Conservation (phyloP, 2,888 invertebrate genomes). For the Syrista parreyssii region DNA sequence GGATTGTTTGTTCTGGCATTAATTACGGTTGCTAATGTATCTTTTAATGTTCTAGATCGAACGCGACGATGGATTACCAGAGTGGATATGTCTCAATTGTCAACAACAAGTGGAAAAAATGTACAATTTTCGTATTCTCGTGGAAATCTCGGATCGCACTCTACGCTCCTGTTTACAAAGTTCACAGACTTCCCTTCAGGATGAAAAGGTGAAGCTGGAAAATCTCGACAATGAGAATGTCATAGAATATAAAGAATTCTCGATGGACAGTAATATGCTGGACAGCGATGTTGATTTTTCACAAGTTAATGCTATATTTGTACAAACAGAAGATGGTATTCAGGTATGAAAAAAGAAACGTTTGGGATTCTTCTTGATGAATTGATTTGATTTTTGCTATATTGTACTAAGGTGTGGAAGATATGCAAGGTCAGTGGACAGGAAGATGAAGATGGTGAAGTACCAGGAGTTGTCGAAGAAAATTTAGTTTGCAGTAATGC, state of each 20-base stretch:
- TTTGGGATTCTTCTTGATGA: background rate
- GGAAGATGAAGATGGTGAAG: constrained; percentile 9
- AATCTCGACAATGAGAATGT: constrained; percentile 22
- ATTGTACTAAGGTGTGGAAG: constrained; percentile 22
- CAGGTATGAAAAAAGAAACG: constrained; percentile 18
- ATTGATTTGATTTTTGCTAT: background rate
- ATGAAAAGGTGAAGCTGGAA: constrained; percentile 15
- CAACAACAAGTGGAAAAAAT: constrained; percentile 45
- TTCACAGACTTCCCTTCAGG: background rate
- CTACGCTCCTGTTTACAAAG: constrained; percentile 40
- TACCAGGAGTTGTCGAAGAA: constrained; percentile 29
- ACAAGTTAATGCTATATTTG: constrained; percentile 28
- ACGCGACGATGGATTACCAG: constrained; percentile 46
- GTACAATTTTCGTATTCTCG: constrained; percentile 46
- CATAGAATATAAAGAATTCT: constrained; percentile 22
- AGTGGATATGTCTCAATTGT: constrained; percentile 44
- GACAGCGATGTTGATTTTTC: constrained; percentile 24
- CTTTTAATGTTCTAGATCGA: constrained; percentile 35
- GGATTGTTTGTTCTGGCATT: constrained; percentile 1
- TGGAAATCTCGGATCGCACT: constrained; percentile 47
- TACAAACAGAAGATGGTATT: constrained; percentile 27
- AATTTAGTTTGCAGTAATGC: constrained; percentile 12
- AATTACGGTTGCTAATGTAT: background rate
- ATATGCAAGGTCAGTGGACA: constrained; percentile 24
- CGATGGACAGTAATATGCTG: background rate